These are phyloP conservation scores for Scopus umbretta DNA, from an alignment of 2,113 vertebrate species.

Conservation along the genomic window DNA sequence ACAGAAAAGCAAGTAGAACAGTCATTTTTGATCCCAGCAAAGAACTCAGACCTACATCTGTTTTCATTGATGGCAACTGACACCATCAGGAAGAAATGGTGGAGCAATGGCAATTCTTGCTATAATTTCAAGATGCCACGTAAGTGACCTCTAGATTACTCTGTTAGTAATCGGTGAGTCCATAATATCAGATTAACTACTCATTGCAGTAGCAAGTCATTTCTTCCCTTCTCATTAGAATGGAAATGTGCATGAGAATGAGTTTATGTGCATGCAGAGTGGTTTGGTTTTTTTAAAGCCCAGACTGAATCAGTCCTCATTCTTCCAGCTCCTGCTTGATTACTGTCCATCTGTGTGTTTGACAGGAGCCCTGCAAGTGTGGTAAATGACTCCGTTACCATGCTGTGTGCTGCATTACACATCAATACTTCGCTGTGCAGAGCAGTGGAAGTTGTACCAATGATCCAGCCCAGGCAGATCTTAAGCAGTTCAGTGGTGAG, in stretches of 20 bases:
- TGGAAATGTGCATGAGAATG: too few species aligned
- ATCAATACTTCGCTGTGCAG: background rate
- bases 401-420: background rate
- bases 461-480: background rate
- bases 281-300: background rate
- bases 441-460: background rate
- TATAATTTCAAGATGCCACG: background rate
- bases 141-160: background rate
- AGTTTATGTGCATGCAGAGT: too few species aligned
- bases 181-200: background rate
- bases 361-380: background rate
- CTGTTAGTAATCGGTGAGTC: background rate
- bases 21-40: background rate
- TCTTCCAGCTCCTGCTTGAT: background rate
- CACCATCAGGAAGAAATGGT: background rate
- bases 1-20: background rate
- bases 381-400: background rate
- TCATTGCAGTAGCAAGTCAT: background rate
- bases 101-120: background rate
- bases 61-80: background rate
- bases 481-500: background rate
- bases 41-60: background rate
- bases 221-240: background rate
- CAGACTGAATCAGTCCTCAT: background rate
- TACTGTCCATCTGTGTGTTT: background rate